Conservation (phyloP, 2,888 invertebrate species). For the Chloroclystis v-ata region DNA sequence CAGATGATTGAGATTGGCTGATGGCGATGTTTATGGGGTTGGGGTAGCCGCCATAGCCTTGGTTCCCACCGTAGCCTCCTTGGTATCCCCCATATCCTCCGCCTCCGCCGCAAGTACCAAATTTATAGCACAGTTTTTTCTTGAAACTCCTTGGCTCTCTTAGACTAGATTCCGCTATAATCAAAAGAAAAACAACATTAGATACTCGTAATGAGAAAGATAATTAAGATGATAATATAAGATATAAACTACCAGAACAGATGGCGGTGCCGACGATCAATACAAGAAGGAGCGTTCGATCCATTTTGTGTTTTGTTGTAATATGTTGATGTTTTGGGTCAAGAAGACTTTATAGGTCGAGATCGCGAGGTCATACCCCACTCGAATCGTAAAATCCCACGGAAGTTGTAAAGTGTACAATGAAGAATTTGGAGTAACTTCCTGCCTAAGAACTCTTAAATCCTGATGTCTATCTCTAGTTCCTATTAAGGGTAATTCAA, state of each 20-base stretch:
- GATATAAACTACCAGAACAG: slow-evolving; percentile 49
- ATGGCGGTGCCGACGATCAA: slow-evolving; percentile 41
- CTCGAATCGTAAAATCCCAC: slow-evolving; percentile 55
- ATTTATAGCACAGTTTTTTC: slow-evolving; percentile 50
- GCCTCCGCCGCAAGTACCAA: slow-evolving; percentile 49
- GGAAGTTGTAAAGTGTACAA: slow-evolving; percentile 41
- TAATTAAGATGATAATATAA: slow-evolving; percentile 2
- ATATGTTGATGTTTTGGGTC: slow-evolving; percentile 44
- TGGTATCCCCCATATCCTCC: slow-evolving; percentile 32
- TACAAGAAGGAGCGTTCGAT: slow-evolving; percentile 33
- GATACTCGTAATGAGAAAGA: background rate
- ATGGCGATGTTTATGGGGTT: slow-evolving; percentile 65
- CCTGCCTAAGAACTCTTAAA: slow-evolving; percentile 4
- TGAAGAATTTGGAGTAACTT: slow-evolving; percentile 27
- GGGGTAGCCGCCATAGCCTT: slow-evolving; percentile 30
- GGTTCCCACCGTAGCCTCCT: slow-evolving; percentile 32
- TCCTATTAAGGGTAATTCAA: too few species aligned
- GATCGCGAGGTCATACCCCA: slow-evolving; percentile 62
- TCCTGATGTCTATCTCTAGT: too few species aligned
- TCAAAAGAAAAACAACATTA: slow-evolving; percentile 33
- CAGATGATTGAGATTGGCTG: slow-evolving; percentile 66
- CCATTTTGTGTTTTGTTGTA: slow-evolving; percentile 49
- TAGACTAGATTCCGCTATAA: slow-evolving; percentile 30
- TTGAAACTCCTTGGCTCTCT: slow-evolving; percentile 44
- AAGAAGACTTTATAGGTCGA: slow-evolving; percentile 64